phyloP scores from a whole-genome alignment of 2,113 vertebrate genomes.

The Festucalex cinctus region DNA sequence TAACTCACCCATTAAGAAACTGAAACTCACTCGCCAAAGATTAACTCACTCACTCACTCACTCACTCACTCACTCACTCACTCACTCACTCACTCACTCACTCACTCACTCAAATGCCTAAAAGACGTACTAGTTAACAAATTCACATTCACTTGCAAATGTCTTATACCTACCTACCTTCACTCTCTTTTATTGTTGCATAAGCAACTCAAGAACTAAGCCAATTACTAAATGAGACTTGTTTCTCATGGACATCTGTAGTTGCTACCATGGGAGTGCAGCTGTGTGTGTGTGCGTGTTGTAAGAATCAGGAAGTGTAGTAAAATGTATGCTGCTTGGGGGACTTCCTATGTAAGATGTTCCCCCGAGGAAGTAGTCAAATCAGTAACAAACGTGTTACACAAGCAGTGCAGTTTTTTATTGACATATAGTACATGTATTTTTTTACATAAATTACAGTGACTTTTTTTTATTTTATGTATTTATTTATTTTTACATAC shows the following conservation, averaged over 20 bases:
- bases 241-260: neutral
- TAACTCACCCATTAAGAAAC: too few relatives aligned
- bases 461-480: neutral
- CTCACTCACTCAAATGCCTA: neutral
- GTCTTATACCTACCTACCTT: too few relatives aligned
- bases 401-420: neutral
- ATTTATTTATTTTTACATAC: neutral
- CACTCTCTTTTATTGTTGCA: too few relatives aligned
- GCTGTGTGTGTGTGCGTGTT: neutral
- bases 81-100: too few relatives aligned
- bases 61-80: too few relatives aligned
- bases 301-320: constrained; percentile 20
- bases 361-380: neutral
- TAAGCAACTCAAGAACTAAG: neutral
- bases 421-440: neutral
- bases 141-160: too few relatives aligned
- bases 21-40: too few relatives aligned
- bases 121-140: too few relatives aligned
- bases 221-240: neutral
- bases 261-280: neutral
- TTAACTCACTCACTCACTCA: too few relatives aligned
- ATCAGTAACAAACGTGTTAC: neutral
- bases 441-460: neutral
- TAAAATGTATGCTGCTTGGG: constrained; percentile 24
- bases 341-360: neutral